These are phyloP conservation scores for Eilema caniola DNA, from an alignment of 2,888 invertebrate species.

Conservation along the genomic window DNA sequence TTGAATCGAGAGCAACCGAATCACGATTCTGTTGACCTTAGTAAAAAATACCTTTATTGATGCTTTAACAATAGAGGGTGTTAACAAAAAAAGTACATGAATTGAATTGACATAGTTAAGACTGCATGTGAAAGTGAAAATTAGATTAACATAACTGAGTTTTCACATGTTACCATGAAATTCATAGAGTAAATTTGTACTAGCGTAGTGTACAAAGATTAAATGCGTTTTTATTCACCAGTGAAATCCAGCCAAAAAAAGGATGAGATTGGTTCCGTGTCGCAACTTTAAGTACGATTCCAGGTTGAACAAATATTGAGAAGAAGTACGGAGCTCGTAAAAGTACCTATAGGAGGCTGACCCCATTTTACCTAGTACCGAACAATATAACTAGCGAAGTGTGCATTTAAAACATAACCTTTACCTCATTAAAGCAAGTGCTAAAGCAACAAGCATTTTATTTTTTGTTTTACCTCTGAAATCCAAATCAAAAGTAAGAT, in stretches of 20 bases:
- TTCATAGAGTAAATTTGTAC: too few species aligned
- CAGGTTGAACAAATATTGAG: too few species aligned
- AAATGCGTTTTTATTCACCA: too few species aligned
- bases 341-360: background rate
- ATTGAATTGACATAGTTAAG: background rate
- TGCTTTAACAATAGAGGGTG: constrained; percentile 22
- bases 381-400: background rate
- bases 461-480: background rate
- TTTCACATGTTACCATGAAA: too few species aligned
- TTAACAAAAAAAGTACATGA: background rate
- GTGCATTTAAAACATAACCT: too few species aligned
- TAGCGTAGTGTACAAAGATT: too few species aligned
- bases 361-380: background rate
- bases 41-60: constrained; percentile 53
- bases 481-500: background rate
- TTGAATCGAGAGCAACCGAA: constrained; percentile 59
- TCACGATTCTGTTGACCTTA: constrained; percentile 51
- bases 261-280: too few species aligned
- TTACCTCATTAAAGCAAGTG: background rate
- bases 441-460: background rate
- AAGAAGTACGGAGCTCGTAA: too few species aligned
- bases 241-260: too few species aligned
- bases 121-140: background rate
- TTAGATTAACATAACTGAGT: background rate
- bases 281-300: too few species aligned